These are phyloP conservation scores for Steinernema carpocapsae DNA, from an alignment of 2,888 invertebrate species.

Conservation along the genomic window DNA sequence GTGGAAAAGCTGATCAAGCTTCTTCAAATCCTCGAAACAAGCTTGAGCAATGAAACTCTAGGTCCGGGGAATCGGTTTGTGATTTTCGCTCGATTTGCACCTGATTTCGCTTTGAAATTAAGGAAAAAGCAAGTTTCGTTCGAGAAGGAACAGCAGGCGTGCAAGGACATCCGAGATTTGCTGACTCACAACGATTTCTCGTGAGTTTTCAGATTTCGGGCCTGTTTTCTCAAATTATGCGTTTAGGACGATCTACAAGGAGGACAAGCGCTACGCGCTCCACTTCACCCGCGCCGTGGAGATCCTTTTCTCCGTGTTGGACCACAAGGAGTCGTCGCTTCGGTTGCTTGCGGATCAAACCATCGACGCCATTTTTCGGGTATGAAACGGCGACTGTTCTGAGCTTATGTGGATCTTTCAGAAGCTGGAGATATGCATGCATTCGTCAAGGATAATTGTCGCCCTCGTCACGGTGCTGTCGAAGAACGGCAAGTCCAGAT, in stretches of 20 bases:
- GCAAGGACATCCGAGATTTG: conserved; percentile 36
- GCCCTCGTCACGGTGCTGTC: conserved; percentile 42
- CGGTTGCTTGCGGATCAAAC: conserved; percentile 48
- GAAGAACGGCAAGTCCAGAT: conserved; percentile 42
- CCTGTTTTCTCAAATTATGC: no score
- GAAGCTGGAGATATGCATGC: conserved; percentile 45
- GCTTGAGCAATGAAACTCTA: neutral
- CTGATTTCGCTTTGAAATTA: no score
- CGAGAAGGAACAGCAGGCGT: conserved; percentile 40
- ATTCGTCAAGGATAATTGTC: conserved; percentile 43
- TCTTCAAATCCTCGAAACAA: conserved; percentile 20
- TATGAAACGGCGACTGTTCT: conserved; percentile 17
- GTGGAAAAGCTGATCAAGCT: conserved; percentile 37
- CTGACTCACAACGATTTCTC: conserved; percentile 37
- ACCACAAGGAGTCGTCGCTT: conserved; percentile 41
- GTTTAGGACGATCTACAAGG: conserved; percentile 18
- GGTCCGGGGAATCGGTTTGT: conserved; percentile 7
- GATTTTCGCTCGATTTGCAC: no score
- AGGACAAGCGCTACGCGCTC: conserved; percentile 24
- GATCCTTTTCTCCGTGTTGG: conserved; percentile 36
- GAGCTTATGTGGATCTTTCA: conserved; percentile 30
- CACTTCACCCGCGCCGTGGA: conserved; percentile 38
- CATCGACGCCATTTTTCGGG: conserved; percentile 46
- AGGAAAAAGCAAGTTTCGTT: conserved; percentile 30
- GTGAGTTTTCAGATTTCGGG: no score